Conservation (phyloP, 37 sponge, comb jelly and placozoan genomes). For the Chondrilla cf. caribensis region DNA sequence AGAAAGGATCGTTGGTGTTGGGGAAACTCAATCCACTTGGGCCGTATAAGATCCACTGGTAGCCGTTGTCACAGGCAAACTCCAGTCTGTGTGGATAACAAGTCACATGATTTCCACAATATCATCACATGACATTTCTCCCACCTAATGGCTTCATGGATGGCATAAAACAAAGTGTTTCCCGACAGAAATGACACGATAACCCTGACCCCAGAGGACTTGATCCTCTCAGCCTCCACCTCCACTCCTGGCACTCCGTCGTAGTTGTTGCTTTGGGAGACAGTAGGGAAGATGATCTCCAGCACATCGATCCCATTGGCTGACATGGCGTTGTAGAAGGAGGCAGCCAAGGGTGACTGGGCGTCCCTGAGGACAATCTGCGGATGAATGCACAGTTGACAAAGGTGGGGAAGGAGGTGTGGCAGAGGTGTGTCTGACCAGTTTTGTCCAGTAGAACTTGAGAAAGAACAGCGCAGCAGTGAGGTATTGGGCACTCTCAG, state of each 20-base stretch:
- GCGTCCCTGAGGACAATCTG: constrained; percentile 38
- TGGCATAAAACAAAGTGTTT: constrained; percentile 21
- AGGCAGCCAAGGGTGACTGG: constrained; percentile 18
- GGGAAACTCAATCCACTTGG: not conserved
- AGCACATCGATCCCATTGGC: constrained; percentile 20
- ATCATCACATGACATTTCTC: no score
- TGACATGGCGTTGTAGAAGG: constrained; percentile 39
- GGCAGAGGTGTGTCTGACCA: constrained; percentile 16
- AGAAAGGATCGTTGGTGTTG: not conserved
- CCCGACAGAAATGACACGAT: not conserved
- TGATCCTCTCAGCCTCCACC: constrained; percentile 26
- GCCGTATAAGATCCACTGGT: constrained; percentile 25
- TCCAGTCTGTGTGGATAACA: not conserved
- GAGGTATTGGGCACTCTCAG: constrained; percentile 19
- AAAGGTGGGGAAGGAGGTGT: no score
- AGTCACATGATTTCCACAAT: not conserved
- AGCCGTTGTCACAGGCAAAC: constrained; percentile 35
- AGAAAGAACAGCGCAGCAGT: constrained; percentile 14
- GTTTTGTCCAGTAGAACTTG: constrained; percentile 28
- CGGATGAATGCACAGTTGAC: not conserved
- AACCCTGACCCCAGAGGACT: constrained; percentile 27
- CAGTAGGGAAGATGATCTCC: constrained; percentile 23
- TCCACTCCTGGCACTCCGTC: constrained; percentile 5
- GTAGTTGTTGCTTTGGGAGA: not conserved
- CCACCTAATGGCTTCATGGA: constrained; percentile 44